Base-by-base conservation (phyloP, 2,113 vertebrate genomes). In the Trinectes maculatus region DNA sequence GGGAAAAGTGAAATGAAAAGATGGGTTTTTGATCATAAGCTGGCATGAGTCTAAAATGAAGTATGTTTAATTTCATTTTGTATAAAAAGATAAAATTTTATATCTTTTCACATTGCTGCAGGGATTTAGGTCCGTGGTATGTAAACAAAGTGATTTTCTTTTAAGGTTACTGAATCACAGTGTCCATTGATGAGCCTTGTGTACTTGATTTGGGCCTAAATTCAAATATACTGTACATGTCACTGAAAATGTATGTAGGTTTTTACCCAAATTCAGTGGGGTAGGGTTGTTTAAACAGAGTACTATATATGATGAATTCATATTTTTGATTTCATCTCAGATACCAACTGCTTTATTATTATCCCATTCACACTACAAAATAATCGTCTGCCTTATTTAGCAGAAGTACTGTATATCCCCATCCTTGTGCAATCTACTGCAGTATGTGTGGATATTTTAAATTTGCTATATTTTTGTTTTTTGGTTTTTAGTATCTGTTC, bases 391-490 rank as follows among this genome's bases (percentile, higher is more conserved):
- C 60, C 48, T 54, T 6, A 42, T 47, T 4, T 67, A 63, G 44
- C 44, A 63, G 43, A 79, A 37, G 8, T 22, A n/a, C n/a, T n/a
- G n/a, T n/a, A 52, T 44, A 53, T 39, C 15, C 33, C 63, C 34
- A 48, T 75, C 39, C 2, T 33, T 64, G 66, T 83, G 75, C 56
- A 65, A 71, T 73, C 53, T 87, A 82, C 68, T 79, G 63, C 49
- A 68, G 47, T 57, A 60, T 79, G 53, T 84, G 58, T 80, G 59
- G 37, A 56, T 68, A 54, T 51, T 71, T 36, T 26, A 71, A 71
- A 52, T 70, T 58, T 3, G 12, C 53, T 82, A 24, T n/a, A 65
- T 70, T 73, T 77, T 40, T 74, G 44, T 55, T 55, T 62, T 51
- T 63, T 33, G 11, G 37, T 52, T 16, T 47, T 53, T 47, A 43